Percentiles rank a stretch among this genome's conserved stretches.
These are phyloP conservation scores for Ursus arctos DNA, from an alignment of 2,113 vertebrate species.

Conservation along the genomic window DNA sequence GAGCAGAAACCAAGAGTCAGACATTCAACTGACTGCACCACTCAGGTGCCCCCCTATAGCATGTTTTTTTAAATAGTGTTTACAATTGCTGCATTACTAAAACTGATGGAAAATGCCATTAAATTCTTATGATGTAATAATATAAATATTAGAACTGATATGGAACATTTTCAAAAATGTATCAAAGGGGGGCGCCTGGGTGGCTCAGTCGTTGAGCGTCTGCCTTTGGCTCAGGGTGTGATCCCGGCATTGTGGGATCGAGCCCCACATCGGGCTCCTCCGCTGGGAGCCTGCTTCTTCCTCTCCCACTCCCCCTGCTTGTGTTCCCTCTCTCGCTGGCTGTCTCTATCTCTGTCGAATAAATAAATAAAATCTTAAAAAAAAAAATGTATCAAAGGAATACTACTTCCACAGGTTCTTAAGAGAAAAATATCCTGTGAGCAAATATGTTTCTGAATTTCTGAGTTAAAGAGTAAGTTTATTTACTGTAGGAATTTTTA, in stretches of 20 bases:
- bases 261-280: too few species aligned
- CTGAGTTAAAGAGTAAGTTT: constrained; percentile 2
- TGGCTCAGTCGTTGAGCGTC: too few species aligned
- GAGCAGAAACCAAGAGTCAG: not conserved
- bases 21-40: not conserved
- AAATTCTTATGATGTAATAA: not conserved
- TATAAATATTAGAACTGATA: constrained; percentile 18
- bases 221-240: too few species aligned
- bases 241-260: too few species aligned
- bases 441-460: not conserved
- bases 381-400: not conserved
- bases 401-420: not conserved
- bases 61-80: not conserved
- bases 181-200: not conserved
- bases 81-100: not conserved
- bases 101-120: not conserved
- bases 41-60: not conserved
- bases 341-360: too few species aligned
- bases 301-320: too few species aligned
- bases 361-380: too few species aligned
- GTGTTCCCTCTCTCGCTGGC: too few species aligned
- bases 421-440: not conserved
- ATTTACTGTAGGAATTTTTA: not conserved
- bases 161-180: not conserved
- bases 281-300: too few species aligned